These are phyloP conservation scores for Apostichopus parvimensis DNA, from an alignment of 35 echinoderm and acorn worm species.

Conservation along the genomic window DNA sequence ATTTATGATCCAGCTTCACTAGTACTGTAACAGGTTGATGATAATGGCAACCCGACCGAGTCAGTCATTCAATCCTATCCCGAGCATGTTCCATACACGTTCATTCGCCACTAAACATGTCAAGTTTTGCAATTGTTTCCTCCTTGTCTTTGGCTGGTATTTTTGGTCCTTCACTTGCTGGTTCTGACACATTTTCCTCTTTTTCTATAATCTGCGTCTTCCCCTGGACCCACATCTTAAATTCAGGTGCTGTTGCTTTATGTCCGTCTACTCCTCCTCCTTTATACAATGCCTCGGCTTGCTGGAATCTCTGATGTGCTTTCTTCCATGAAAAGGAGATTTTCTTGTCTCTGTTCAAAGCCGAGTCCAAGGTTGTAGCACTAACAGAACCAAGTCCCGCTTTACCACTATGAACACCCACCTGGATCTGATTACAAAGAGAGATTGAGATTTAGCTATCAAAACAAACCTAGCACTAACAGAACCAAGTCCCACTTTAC, in stretches of 20 bases:
- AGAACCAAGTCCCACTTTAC: conserved; percentile 71
- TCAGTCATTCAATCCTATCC: not conserved
- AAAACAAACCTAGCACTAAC: not conserved
- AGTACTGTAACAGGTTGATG: too few relatives aligned
- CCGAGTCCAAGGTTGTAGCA: conserved; percentile 44
- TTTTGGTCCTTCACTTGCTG: not conserved
- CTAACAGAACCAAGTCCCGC: conserved; percentile 63
- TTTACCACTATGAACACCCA: conserved; percentile 65
- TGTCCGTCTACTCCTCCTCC: not conserved
- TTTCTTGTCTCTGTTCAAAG: conserved; percentile 42
- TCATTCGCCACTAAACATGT: conserved; percentile 9
- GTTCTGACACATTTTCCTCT: not conserved
- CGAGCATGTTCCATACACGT: not conserved
- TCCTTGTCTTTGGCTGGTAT: not conserved
- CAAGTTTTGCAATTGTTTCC: not conserved
- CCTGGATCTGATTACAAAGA: conserved; percentile 63
- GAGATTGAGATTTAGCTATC: not conserved
- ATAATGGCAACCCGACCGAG: too few relatives aligned
- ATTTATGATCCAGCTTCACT: too few relatives aligned
- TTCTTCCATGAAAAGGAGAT: conserved; percentile 67
- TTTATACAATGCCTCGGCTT: not conserved
- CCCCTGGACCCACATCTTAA: conserved; percentile 19
- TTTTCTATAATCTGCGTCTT: not conserved
- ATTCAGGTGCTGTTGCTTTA: not conserved
- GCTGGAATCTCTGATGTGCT: conserved; percentile 60